Evolutionary conservation across 35 echinoderm and acorn worm species (phyloP).

Genomic region (Diadema setosum): DNA sequence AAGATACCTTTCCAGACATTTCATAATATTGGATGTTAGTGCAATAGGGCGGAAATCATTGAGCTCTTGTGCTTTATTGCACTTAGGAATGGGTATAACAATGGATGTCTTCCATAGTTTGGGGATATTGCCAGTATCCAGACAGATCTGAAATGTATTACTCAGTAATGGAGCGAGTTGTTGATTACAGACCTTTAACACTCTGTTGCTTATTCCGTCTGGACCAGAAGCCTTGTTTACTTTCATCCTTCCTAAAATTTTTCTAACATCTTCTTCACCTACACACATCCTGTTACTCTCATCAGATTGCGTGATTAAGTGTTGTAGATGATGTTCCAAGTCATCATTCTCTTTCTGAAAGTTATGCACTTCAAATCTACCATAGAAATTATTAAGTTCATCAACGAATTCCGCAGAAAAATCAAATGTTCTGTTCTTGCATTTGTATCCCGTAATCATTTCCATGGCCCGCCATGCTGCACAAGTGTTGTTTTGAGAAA

Average conservation of each 20-base stretch:
- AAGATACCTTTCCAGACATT: no score
- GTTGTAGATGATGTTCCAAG: not conserved
- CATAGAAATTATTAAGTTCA: constrained; percentile 66
- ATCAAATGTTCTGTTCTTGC: not conserved
- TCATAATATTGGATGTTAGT: no score
- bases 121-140: constrained; percentile 32
- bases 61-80: no score
- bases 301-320: not conserved
- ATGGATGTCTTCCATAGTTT: constrained; percentile 44
- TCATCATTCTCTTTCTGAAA: constrained; percentile 15
- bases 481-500: not conserved
- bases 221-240: constrained; percentile 41
- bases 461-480: not conserved
- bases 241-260: constrained; percentile 28
- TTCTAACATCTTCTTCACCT: constrained; percentile 23
- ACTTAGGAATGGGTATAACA: constrained; percentile 10
- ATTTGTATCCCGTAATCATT: not conserved
- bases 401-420: constrained; percentile 7
- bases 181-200: constrained; percentile 38
- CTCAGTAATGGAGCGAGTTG: constrained; percentile 38
- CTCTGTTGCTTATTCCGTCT: constrained; percentile 34
- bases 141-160: constrained; percentile 11
- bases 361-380: constrained; percentile 39
- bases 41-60: no score
- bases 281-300: not conserved